Evolutionary conservation across 2,113 vertebrate species (phyloP).

Genomic region (Ploceus nigricollis): DNA sequence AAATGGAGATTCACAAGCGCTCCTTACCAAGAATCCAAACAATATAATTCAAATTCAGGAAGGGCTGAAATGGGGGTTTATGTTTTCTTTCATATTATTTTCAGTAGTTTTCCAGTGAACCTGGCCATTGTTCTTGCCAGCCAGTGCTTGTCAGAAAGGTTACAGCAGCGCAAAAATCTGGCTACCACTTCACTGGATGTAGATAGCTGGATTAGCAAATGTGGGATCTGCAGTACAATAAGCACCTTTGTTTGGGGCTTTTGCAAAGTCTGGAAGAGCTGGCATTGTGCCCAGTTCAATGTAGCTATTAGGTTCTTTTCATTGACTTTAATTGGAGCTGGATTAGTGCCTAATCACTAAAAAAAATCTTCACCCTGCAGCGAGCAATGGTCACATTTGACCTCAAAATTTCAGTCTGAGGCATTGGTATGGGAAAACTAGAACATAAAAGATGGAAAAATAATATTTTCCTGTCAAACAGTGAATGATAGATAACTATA

Average conservation of each 20-base stretch:
- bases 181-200: background rate
- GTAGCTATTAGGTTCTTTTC: conserved; percentile 32
- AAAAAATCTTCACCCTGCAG: conserved; percentile 14
- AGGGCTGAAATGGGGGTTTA: background rate
- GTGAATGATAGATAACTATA: background rate
- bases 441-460: background rate
- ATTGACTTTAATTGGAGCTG: conserved; percentile 52
- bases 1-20: background rate
- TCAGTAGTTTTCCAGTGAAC: conserved; percentile 5
- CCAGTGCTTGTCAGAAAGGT: background rate
- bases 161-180: background rate
- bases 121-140: background rate
- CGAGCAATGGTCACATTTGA: background rate
- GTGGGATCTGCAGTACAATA: background rate
- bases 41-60: background rate
- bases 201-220: background rate
- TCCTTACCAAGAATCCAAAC: background rate
- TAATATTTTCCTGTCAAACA: background rate
- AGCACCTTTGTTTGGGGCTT: conserved; percentile 33
- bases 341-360: conserved; percentile 27
- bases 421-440: background rate
- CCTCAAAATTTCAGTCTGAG: background rate
- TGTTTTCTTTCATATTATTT: background rate
- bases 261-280: background rate
- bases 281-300: background rate